A percentile compares a stretch with the other conserved stretches of the same genome.
Evolutionary conservation across 2,113 vertebrate genomes (phyloP).

Genomic region (Nettapus auritus): DNA sequence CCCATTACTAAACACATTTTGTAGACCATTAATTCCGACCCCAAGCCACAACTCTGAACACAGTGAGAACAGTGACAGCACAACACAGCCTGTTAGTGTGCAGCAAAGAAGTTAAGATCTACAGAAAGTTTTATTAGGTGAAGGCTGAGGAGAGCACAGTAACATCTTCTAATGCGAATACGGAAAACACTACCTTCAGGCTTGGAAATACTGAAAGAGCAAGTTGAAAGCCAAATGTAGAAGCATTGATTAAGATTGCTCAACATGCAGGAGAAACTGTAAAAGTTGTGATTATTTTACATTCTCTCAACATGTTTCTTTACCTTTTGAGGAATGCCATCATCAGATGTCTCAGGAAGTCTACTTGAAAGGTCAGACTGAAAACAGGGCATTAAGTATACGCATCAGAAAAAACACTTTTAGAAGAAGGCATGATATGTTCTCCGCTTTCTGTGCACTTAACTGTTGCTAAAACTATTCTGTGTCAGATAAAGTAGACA

Average conservation of each 20-base stretch:
- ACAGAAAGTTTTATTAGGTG: constrained; percentile 48
- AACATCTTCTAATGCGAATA: not conserved
- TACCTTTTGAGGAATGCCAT: constrained; percentile 86
- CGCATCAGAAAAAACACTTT: constrained; percentile 73
- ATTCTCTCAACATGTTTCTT: constrained; percentile 65
- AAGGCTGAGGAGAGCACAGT: constrained; percentile 18
- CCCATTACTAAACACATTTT: constrained; percentile 73
- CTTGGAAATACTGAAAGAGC: constrained; percentile 51
- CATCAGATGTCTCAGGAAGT: constrained; percentile 82
- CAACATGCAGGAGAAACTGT: constrained; percentile 75
- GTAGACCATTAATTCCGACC: constrained; percentile 26
- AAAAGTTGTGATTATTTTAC: constrained; percentile 47
- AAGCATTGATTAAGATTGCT: constrained; percentile 75
- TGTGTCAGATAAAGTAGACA: not conserved
- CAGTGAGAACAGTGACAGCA: constrained; percentile 51
- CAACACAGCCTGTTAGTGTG: constrained; percentile 75
- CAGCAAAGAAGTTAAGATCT: constrained; percentile 29
- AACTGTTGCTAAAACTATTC: not conserved
- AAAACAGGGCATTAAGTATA: constrained; percentile 83
- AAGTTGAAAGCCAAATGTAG: constrained; percentile 61
- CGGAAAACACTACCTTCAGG: constrained; percentile 16
- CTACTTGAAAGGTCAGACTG: constrained; percentile 84
- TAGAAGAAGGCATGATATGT: constrained; percentile 41
- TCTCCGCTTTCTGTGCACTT: not conserved
- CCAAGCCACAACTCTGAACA: constrained; percentile 36